Evolutionary conservation across 2,888 invertebrate species (phyloP).

Genomic region (Eustalomyia histrio): DNA sequence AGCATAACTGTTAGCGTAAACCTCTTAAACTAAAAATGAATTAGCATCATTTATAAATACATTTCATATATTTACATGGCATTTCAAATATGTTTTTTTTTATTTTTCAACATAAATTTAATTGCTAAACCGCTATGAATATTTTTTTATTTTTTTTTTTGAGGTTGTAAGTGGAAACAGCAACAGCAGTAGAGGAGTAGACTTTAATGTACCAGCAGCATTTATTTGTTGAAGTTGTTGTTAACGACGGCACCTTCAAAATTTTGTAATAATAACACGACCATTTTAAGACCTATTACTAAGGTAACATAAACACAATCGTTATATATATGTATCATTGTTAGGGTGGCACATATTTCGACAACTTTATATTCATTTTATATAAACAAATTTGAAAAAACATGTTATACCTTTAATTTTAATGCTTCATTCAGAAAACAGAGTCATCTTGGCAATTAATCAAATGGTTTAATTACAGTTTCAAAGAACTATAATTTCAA

Average conservation of each 20-base stretch:
- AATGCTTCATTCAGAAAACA: too few relatives aligned
- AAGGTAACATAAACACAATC: slow-evolving; percentile 11
- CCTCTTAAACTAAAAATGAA: not conserved
- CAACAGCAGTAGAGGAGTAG: not conserved
- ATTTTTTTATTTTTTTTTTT: not conserved
- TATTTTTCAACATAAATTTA: slow-evolving; percentile 1
- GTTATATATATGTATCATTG: too few relatives aligned
- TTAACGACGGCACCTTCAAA: slow-evolving; percentile 29
- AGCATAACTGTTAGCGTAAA: not conserved
- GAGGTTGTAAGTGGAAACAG: not conserved
- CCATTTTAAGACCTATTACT: slow-evolving; percentile 32
- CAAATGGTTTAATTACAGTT: too few relatives aligned
- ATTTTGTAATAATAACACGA: slow-evolving; percentile 9
- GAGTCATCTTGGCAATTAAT: too few relatives aligned
- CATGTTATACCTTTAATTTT: too few relatives aligned
- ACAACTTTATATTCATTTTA: too few relatives aligned
- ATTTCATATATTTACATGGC: slow-evolving; percentile 27
- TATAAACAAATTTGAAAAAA: too few relatives aligned
- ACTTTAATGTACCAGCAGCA: slow-evolving; percentile 18
- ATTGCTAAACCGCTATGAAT: slow-evolving; percentile 15
- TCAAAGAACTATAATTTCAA: too few relatives aligned
- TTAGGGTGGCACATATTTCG: too few relatives aligned
- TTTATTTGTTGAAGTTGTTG: slow-evolving; percentile 25
- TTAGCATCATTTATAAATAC: not conserved
- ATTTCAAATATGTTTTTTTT: slow-evolving; percentile 26